Evolutionary conservation across 2,113 vertebrate species (phyloP).

Genomic region (Lepisosteus osseus): DNA sequence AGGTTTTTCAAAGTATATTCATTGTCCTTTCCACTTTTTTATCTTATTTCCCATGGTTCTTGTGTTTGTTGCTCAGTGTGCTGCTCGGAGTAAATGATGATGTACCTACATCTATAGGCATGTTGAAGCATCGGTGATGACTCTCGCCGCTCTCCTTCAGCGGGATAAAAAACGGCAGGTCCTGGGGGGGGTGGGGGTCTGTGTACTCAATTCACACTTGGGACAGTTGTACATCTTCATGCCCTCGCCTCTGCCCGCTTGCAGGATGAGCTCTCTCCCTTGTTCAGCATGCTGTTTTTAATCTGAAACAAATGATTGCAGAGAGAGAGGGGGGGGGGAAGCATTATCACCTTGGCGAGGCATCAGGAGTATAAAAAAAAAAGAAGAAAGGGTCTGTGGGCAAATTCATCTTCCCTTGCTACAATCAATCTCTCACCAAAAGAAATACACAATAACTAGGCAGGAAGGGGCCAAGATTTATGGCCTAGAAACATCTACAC

Average conservation of each 20-base stretch:
- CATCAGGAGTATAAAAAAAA: constrained; percentile 63
- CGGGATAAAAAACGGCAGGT: constrained; percentile 30
- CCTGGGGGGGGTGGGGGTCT: constrained; percentile 20
- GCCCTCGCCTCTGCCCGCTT: constrained; percentile 48
- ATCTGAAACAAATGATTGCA: constrained; percentile 91
- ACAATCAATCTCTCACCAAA: constrained; percentile 99
- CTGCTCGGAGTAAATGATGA: neutral
- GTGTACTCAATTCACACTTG: constrained; percentile 44
- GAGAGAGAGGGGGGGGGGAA: constrained; percentile 37
- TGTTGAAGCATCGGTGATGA: constrained; percentile 9
- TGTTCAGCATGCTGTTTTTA: constrained; percentile 77
- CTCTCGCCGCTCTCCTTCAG: constrained; percentile 47
- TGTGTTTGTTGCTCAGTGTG: neutral
- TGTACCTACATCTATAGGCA: constrained; percentile 30
- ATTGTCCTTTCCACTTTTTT: neutral
- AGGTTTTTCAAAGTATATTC: neutral
- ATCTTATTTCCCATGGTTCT: neutral
- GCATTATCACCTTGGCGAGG: constrained; percentile 75
- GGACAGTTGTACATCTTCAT: constrained; percentile 70
- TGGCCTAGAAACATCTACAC: constrained; percentile 90
- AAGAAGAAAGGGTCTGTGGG: constrained; percentile 84
- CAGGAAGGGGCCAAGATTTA: constrained; percentile 97
- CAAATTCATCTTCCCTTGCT: constrained; percentile 96
- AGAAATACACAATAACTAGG: constrained; percentile 99
- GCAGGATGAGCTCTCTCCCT: constrained; percentile 38